These are phyloP conservation scores for Piprites chloris DNA, from an alignment of 2,113 vertebrate genomes.

Conservation along the genomic window DNA sequence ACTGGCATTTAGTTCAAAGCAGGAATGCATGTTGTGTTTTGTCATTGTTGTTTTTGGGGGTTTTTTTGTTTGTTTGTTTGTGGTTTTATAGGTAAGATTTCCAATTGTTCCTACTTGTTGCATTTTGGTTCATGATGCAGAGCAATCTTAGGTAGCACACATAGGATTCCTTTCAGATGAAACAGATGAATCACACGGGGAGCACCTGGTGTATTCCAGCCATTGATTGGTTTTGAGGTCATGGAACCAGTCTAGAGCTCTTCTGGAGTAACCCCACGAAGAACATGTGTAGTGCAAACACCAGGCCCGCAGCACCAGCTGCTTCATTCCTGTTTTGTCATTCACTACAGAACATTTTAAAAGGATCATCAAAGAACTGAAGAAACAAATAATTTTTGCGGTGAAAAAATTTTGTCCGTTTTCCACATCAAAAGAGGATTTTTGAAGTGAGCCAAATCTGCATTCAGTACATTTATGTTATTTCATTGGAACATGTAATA, in stretches of 20 bases:
- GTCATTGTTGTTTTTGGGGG: accelerated
- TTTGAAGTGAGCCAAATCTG: background rate
- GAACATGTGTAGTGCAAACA: background rate
- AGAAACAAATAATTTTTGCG: background rate
- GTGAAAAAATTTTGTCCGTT: background rate
- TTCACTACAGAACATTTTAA: background rate
- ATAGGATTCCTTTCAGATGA: background rate
- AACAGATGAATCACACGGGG: background rate
- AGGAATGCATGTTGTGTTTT: background rate
- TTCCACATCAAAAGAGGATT: background rate
- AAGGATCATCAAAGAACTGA: background rate
- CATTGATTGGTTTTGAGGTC: background rate
- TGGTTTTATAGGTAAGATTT: background rate
- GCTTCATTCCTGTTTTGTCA: background rate
- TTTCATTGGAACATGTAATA: background rate
- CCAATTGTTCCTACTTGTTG: background rate
- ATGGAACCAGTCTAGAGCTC: background rate
- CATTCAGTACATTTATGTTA: background rate
- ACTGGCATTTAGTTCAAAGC: background rate
- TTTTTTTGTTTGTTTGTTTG: background rate
- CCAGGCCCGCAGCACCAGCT: background rate
- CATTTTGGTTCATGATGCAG: background rate
- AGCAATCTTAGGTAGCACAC: background rate
- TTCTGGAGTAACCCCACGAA: background rate
- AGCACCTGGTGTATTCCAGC: background rate